These are phyloP conservation scores for Brachystomella parvula DNA, from an alignment of 1,140 invertebrate species.

Conservation along the genomic window DNA sequence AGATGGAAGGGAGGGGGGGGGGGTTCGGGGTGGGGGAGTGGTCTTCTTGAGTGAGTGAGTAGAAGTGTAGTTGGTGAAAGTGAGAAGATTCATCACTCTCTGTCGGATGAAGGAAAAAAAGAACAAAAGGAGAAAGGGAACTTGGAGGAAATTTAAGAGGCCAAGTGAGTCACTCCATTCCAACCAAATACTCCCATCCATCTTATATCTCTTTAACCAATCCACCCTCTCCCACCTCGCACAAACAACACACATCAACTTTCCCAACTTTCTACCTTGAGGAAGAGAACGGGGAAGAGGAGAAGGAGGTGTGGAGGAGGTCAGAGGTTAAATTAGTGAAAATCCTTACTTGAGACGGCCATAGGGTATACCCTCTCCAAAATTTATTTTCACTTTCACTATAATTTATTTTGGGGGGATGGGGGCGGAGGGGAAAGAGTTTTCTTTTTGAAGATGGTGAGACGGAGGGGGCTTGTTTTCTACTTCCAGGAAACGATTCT, in stretches of 20 bases:
- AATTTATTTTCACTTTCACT: not conserved
- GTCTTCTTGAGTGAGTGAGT: not conserved
- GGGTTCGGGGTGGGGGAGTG: not conserved
- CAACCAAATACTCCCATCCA: not conserved
- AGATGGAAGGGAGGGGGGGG: not conserved
- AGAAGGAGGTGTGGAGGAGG: not conserved
- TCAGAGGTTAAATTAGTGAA: not conserved
- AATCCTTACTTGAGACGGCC: not conserved
- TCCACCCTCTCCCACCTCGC: not conserved
- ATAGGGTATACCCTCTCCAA: not conserved
- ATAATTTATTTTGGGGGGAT: not conserved
- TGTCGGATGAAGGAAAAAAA: not conserved
- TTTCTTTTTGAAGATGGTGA: not conserved
- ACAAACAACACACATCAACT: not conserved
- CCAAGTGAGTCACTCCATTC: not conserved
- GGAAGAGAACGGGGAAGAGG: not conserved
- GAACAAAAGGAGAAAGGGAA: constrained; percentile 1
- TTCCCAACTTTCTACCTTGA: not conserved
- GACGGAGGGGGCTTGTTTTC: not conserved
- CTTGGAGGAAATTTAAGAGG: not conserved
- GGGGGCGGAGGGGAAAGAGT: not conserved
- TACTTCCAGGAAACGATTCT: constrained; percentile 39
- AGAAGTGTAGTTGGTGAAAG: not conserved
- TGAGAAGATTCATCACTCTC: constrained; percentile 13
- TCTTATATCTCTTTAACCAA: not conserved